Conservation (phyloP, 2,888 invertebrate genomes). For the Brassicogethes aeneus region DNA sequence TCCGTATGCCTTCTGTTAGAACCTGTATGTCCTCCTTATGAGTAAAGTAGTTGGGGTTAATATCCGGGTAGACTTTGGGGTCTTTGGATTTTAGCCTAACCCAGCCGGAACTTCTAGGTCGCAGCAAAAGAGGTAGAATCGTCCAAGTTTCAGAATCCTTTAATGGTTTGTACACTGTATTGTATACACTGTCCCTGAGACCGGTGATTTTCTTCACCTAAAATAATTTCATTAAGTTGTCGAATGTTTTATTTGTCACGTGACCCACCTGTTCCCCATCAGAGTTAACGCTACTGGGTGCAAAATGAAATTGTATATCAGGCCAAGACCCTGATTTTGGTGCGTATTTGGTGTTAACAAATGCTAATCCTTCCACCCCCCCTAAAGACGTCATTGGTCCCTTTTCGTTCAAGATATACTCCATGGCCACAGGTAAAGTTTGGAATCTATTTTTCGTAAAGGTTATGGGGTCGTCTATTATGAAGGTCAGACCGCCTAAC, state of each 20-base stretch:
- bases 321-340: constrained; percentile 69
- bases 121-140: constrained; percentile 67
- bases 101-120: constrained; percentile 83
- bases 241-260: no score
- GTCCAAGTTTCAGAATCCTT: constrained; percentile 76
- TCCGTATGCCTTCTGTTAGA: constrained; percentile 74
- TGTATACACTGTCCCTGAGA: constrained; percentile 70
- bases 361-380: constrained; percentile 80
- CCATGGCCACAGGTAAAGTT: constrained; percentile 65
- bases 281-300: constrained; percentile 75
- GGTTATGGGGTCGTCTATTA: constrained; percentile 71
- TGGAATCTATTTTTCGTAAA: constrained; percentile 71
- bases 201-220: constrained; percentile 63
- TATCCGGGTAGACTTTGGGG: constrained; percentile 73
- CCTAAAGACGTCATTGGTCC: constrained; percentile 75
- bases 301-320: constrained; percentile 81
- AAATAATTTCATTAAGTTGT: not conserved
- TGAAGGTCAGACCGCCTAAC: constrained; percentile 73
- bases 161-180: constrained; percentile 77
- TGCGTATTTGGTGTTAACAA: constrained; percentile 81
- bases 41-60: constrained; percentile 89
- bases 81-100: constrained; percentile 73
- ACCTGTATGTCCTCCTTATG: constrained; percentile 72
- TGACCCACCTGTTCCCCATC: constrained; percentile 78
- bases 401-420: constrained; percentile 70